Percentiles rank a stretch among this genome's conserved stretches.
These are phyloP conservation scores for Ammodytes marinus DNA, from an alignment of 2,113 vertebrate genomes.

Conservation along the genomic window DNA sequence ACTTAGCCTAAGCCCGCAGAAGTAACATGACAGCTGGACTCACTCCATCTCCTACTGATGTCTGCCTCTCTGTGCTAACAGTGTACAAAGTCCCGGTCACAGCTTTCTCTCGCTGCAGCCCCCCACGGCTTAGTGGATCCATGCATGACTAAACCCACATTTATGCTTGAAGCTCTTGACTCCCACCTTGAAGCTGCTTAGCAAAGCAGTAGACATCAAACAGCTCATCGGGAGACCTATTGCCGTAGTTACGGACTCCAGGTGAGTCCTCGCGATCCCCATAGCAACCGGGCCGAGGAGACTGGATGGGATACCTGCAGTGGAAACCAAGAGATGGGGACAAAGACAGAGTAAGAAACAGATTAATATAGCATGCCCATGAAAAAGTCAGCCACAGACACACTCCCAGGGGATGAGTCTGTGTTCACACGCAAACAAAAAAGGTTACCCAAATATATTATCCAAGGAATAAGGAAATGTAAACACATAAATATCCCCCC, in stretches of 20 bases:
- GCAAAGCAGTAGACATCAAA: conserved; percentile 98
- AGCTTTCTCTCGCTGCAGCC: conserved; percentile 15
- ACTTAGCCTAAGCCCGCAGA: conserved; percentile 17
- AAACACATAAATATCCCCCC: conserved; percentile 20
- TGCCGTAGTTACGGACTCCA: conserved; percentile 95
- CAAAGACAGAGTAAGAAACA: conserved; percentile 29
- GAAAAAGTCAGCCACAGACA: conserved; percentile 44
- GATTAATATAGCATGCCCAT: conserved; percentile 44
- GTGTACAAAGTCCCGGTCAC: conserved; percentile 24
- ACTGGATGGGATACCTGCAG: conserved; percentile 94
- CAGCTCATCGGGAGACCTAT: conserved; percentile 86
- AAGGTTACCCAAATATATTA: conserved; percentile 26
- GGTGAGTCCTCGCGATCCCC: conserved; percentile 94
- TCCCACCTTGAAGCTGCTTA: conserved; percentile 87
- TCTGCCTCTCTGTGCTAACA: conserved; percentile 24
- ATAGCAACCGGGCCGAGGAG: conserved; percentile 95
- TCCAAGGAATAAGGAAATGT: conserved; percentile 14
- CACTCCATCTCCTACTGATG: background rate
- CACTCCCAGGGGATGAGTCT: conserved; percentile 45
- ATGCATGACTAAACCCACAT: conserved; percentile 58
- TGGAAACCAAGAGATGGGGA: conserved; percentile 26
- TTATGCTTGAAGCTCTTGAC: conserved; percentile 22
- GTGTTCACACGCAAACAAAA: conserved; percentile 41
- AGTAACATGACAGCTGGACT: conserved; percentile 1
- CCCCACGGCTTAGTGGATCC: conserved; percentile 25